Conservation (phyloP, 2,113 vertebrate species). For the Anolis carolinensis region DNA sequence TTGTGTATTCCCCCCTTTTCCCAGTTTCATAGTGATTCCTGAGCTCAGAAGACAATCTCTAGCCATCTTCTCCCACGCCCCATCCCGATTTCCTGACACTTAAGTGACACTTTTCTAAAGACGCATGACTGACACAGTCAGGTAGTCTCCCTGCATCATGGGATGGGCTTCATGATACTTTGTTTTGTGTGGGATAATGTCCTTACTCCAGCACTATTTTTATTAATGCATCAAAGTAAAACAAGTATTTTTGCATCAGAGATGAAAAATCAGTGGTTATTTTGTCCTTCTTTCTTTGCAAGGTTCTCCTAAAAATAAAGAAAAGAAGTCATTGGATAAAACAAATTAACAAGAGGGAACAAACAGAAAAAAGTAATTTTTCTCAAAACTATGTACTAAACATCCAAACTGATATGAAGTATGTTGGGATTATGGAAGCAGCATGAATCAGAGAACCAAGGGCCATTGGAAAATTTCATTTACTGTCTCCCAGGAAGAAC, state of each 20-base stretch:
- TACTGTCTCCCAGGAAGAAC: not conserved
- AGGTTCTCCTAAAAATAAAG: conserved; percentile 46
- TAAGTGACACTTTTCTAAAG: too few species aligned
- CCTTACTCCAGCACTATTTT: not conserved
- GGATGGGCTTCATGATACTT: too few species aligned
- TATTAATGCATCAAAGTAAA: not conserved
- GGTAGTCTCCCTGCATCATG: too few species aligned
- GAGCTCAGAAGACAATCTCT: too few species aligned
- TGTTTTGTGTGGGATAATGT: not conserved
- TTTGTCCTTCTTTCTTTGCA: not conserved
- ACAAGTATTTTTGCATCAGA: not conserved
- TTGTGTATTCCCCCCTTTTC: too few species aligned
- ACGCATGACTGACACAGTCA: too few species aligned
- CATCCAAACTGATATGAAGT: not conserved
- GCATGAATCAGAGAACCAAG: not conserved
- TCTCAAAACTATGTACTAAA: not conserved
- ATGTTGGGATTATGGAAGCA: not conserved
- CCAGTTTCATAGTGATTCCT: too few species aligned
- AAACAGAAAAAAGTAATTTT: not conserved
- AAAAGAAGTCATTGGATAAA: not conserved
- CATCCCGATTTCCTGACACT: too few species aligned
- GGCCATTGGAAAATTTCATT: not conserved
- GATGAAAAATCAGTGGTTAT: not conserved
- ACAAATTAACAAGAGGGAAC: not conserved
- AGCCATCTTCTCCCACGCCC: too few species aligned